Percentiles rank a stretch among this genome's conserved stretches.
Conservation (phyloP, 2,113 vertebrate species). For the Gymnogyps californianus region DNA sequence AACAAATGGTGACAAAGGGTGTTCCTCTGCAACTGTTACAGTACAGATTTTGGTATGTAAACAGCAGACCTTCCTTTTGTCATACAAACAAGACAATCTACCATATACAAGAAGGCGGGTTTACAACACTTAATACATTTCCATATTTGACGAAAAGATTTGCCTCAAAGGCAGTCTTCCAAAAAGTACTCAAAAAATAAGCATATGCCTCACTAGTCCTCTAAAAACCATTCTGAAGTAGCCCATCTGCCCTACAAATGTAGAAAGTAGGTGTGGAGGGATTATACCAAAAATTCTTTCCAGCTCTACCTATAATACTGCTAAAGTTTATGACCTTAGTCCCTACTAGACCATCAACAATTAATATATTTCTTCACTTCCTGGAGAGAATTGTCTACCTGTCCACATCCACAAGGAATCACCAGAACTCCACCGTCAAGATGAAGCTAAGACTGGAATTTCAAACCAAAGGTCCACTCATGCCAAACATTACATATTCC, state of each 20-base stretch:
- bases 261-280: fast-evolving
- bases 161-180: not conserved
- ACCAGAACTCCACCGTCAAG: not conserved
- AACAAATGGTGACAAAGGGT: not conserved
- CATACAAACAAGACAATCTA: not conserved
- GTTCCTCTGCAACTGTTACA: not conserved
- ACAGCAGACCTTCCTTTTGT: not conserved
- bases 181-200: not conserved
- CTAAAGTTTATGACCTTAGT: not conserved
- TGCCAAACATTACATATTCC: not conserved
- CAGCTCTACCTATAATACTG: not conserved
- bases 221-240: not conserved
- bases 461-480: not conserved
- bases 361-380: not conserved
- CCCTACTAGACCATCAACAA: not conserved
- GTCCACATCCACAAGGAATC: not conserved
- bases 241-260: not conserved
- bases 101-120: not conserved
- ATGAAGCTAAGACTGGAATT: not conserved
- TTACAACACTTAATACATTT: not conserved
- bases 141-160: not conserved
- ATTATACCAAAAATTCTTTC: not conserved
- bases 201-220: not conserved
- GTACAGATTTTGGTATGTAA: not conserved
- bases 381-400: not conserved